Conservation (phyloP, 2,113 vertebrate genomes). For the Felis catus region F.catus_Fca126_mat1.0 CM031414.1:6712001-6712500, state of each 20-base stretch:
- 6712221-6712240: neutral
- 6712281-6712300: too few relatives aligned
- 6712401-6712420: neutral
- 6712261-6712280: neutral
- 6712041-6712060: constrained; percentile 86
- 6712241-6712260: neutral
- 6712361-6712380: neutral
- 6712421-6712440: neutral
- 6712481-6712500: neutral
- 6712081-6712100: constrained; percentile 83
- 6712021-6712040: constrained; percentile 85
- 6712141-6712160: constrained; percentile 56
- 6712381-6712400: neutral
- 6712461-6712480: neutral
- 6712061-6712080: constrained; percentile 83
- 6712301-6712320: fast-evolving
- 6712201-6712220: neutral
- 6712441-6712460: constrained; percentile 9
- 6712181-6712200: neutral
- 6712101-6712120: constrained; percentile 86
- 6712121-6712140: constrained; percentile 87
- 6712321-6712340: neutral
- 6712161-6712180: neutral
- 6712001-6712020: constrained; percentile 88
- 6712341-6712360: too few relatives aligned